Percentiles rank a stretch among this genome's conserved stretches.
These are phyloP conservation scores for Mola mola DNA, from an alignment of 2,113 vertebrate species.

Conservation along the genomic window DNA sequence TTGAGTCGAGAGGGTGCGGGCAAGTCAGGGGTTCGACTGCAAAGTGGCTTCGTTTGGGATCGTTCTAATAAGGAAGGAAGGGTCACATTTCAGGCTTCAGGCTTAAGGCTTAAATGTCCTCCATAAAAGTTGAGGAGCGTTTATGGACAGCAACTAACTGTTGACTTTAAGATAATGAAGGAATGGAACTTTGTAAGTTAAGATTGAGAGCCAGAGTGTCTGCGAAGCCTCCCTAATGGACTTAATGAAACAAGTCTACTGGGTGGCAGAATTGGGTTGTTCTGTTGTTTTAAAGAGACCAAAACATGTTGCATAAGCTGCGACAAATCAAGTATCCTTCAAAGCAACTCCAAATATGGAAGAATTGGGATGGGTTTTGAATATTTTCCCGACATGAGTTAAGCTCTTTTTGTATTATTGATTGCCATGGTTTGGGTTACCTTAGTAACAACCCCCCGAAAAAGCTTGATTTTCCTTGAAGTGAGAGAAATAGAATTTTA, in stretches of 20 bases:
- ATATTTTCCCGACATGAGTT: too few species aligned
- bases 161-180: not conserved
- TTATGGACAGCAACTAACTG: slow-evolving; percentile 25
- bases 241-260: too few species aligned
- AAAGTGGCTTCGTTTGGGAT: slow-evolving; percentile 36
- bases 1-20: slow-evolving; percentile 11
- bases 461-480: not conserved
- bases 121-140: slow-evolving; percentile 28
- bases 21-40: slow-evolving; percentile 17
- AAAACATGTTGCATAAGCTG: not conserved
- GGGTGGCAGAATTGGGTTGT: too few species aligned
- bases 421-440: not conserved
- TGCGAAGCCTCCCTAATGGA: too few species aligned
- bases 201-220: too few species aligned
- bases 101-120: slow-evolving; percentile 19
- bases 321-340: too few species aligned
- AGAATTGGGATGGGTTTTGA: too few species aligned
- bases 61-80: slow-evolving; percentile 33
- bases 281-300: not conserved
- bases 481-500: not conserved
- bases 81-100: slow-evolving; percentile 38
- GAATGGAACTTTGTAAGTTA: not conserved
- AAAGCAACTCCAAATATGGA: too few species aligned
- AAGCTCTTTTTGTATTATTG: not conserved
- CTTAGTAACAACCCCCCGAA: not conserved